Base-by-base conservation (phyloP, 2,113 vertebrate genomes). In the Nibea coibor region DNA sequence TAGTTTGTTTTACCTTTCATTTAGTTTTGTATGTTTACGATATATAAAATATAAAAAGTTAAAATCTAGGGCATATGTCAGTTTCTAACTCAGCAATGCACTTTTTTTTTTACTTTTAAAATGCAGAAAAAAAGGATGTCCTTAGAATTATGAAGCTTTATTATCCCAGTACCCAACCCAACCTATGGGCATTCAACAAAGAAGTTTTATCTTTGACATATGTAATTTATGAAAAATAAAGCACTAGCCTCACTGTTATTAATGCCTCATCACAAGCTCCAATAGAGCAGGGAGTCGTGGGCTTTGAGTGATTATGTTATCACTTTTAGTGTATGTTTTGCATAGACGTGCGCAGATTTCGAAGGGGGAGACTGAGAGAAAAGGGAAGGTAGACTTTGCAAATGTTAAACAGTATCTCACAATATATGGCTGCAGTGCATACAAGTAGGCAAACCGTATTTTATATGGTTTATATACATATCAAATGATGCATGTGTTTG, bases 261-360 rank as follows among this genome's bases (percentile, higher is more conserved):
- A 94, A 94, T 91, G 92, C 91, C 93, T 95, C 93, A 94, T 96
- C 93, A 93, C 89, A 93, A 79, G 94, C 94, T 95, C 93, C 94
- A 93, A 84, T 95, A 95, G 94, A 95, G 94, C 94, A 95, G 75
- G 78, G 92, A 94, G 91, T 93, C 89, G 68, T 85, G 80, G 89
- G 82, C 88, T 92, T 86, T 95, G 93, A 95, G 88, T 95, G 93
- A 95, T 95, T 94, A 94, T 86, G 89, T 94, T 92, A 94, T 94
- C 93, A 94, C 85, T 92, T 92, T 94, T 93, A 90, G 84, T 94
- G 89, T 89, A 91, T 92, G 86, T 86, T 94, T 94, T 93, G 93
- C 92, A 93, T 92, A 90, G 87, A 94, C 84, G 82, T 89, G 86
- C 82, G n/a, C 69, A 83, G 85, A 82, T 93, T 92, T 77, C 45